Evolutionary conservation across 2,888 invertebrate genomes (phyloP).

Genomic region (Cactoblastis cactorum): DNA sequence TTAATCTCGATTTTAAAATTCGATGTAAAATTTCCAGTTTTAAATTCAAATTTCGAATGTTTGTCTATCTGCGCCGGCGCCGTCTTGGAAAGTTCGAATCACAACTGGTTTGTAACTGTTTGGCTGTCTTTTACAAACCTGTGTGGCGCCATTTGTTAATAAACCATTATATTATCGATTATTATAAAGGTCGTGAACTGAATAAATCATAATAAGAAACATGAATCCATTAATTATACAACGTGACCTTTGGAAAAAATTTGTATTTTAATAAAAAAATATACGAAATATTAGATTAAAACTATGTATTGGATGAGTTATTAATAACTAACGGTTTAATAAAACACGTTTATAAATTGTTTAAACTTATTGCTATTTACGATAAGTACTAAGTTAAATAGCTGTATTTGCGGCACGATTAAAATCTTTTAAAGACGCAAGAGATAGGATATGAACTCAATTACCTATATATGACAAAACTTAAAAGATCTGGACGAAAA

Average conservation of each 20-base stretch:
- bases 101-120: conserved; percentile 1
- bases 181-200: background rate
- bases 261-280: background rate
- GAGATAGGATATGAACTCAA: too few relatives aligned
- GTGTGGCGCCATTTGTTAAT: background rate
- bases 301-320: too few relatives aligned
- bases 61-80: background rate
- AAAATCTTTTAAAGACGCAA: too few relatives aligned
- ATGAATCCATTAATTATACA: background rate
- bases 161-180: conserved; percentile 1
- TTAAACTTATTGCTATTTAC: too few relatives aligned
- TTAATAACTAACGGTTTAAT: too few relatives aligned
- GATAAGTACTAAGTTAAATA: too few relatives aligned
- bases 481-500: too few relatives aligned
- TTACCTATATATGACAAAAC: too few relatives aligned
- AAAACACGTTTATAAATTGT: too few relatives aligned
- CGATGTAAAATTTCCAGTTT: background rate
- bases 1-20: background rate
- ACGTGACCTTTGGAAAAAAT: background rate
- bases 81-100: background rate
- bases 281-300: too few relatives aligned
- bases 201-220: background rate
- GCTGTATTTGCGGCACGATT: too few relatives aligned
- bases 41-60: background rate
- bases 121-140: background rate